phyloP scores from a whole-genome alignment of 1,140 invertebrate species.

The Maniola jurtina region DNA sequence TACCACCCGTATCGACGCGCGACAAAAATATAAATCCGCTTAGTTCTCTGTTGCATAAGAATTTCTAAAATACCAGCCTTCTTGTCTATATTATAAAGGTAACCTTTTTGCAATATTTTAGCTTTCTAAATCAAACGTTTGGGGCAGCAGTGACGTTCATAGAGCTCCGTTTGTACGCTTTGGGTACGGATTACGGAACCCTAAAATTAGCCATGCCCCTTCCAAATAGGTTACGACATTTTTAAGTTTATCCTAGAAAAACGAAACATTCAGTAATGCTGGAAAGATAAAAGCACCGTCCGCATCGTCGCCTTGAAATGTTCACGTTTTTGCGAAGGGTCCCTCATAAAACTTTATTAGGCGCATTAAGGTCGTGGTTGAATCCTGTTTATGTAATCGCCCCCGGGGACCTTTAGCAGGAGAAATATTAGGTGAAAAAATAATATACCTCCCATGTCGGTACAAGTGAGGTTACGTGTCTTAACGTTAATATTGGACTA shows the following conservation, averaged over 20 bases:
- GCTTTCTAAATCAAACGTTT: too few relatives aligned
- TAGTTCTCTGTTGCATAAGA: too few relatives aligned
- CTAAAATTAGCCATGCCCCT: neutral
- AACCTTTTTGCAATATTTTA: too few relatives aligned
- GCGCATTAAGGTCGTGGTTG: conserved; percentile 77
- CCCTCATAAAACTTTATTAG: conserved; percentile 77
- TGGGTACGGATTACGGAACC: too few relatives aligned
- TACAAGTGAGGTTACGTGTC: conserved; percentile 17
- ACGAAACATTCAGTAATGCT: conserved; percentile 71
- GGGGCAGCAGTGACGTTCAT: too few relatives aligned
- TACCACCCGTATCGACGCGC: too few relatives aligned
- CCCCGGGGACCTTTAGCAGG: conserved; percentile 69
- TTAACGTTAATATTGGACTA: neutral
- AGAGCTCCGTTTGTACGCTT: too few relatives aligned
- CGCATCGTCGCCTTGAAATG: conserved; percentile 74
- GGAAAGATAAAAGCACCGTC: conserved; percentile 76
- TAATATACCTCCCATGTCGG: conserved; percentile 23
- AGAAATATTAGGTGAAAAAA: conserved; percentile 73
- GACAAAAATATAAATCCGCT: too few relatives aligned
- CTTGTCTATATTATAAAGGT: too few relatives aligned
- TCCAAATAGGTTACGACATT: conserved; percentile 3
- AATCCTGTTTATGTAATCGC: conserved; percentile 78
- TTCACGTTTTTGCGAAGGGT: conserved; percentile 74
- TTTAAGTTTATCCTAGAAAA: neutral
- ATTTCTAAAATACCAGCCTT: too few relatives aligned